These are phyloP conservation scores for Sterna hirundo DNA, from an alignment of 2,113 vertebrate species.

Conservation along the genomic window DNA sequence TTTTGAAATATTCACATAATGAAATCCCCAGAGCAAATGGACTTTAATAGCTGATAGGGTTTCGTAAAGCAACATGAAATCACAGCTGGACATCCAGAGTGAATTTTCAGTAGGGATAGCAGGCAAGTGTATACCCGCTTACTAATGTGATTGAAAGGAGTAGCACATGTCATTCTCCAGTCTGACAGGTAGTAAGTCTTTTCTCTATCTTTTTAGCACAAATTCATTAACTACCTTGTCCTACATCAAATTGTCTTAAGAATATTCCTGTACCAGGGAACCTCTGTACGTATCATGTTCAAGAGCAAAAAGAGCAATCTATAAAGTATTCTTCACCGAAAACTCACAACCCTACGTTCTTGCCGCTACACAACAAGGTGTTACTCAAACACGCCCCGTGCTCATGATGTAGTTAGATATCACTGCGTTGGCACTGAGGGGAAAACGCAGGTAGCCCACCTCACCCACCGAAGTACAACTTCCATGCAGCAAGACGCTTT, in stretches of 20 bases:
- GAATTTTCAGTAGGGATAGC: background rate
- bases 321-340: background rate
- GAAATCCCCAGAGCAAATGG: constrained; percentile 2
- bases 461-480: background rate
- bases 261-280: background rate
- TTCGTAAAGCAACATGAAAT: background rate
- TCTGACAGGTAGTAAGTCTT: background rate
- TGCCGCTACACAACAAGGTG: background rate
- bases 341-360: background rate
- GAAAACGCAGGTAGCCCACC: background rate
- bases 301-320: background rate
- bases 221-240: background rate
- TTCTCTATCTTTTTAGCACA: background rate
- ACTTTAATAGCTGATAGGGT: background rate
- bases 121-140: background rate
- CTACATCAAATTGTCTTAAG: background rate
- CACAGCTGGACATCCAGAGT: background rate
- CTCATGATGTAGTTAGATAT: background rate
- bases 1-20: constrained; percentile 48
- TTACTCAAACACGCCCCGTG: background rate
- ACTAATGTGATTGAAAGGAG: background rate
- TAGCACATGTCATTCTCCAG: background rate
- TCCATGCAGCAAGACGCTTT: background rate
- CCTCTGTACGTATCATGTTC: background rate
- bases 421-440: background rate